Evolutionary conservation across 2,113 vertebrate species (phyloP).

Genomic region (Oncorhynchus keta): DNA sequence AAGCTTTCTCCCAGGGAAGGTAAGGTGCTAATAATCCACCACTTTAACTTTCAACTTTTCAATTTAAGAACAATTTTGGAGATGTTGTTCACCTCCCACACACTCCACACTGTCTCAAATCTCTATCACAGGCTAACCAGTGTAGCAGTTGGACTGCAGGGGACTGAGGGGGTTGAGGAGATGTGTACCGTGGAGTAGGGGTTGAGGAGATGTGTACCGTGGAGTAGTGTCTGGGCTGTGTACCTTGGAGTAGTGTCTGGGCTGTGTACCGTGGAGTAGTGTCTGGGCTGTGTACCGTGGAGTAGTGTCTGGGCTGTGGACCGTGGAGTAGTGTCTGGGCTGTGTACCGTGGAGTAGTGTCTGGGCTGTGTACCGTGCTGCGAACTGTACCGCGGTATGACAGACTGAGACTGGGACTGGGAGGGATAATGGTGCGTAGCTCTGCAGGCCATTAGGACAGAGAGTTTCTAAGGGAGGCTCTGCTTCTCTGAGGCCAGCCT

Average conservation of each 20-base stretch:
- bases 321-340: too few relatives aligned
- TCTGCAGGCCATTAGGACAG: slow-evolving; percentile 72
- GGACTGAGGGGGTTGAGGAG: slow-evolving; percentile 31
- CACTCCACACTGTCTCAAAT: slow-evolving; percentile 30
- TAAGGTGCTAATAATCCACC: neutral
- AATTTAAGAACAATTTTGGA: neutral
- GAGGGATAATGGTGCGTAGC: slow-evolving; percentile 73
- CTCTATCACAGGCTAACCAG: slow-evolving; percentile 30
- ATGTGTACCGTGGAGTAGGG: neutral
- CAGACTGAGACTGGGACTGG: slow-evolving; percentile 12
- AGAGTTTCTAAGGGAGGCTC: slow-evolving; percentile 67
- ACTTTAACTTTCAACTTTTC: slow-evolving; percentile 19
- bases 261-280: too few relatives aligned
- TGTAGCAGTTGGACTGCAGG: slow-evolving; percentile 12
- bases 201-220: slow-evolving; percentile 15
- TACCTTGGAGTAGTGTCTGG: too few relatives aligned
- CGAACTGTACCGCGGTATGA: slow-evolving; percentile 21
- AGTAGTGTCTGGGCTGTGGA: too few relatives aligned
- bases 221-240: too few relatives aligned
- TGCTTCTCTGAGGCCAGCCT: slow-evolving; percentile 66
- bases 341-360: too few relatives aligned
- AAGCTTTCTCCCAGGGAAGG: neutral
- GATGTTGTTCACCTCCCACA: slow-evolving; percentile 58
- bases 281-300: too few relatives aligned
- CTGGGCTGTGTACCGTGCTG: too few relatives aligned